Base-by-base conservation (phyloP, 2,113 vertebrate genomes). In the Chlamydotis undulata region DNA sequence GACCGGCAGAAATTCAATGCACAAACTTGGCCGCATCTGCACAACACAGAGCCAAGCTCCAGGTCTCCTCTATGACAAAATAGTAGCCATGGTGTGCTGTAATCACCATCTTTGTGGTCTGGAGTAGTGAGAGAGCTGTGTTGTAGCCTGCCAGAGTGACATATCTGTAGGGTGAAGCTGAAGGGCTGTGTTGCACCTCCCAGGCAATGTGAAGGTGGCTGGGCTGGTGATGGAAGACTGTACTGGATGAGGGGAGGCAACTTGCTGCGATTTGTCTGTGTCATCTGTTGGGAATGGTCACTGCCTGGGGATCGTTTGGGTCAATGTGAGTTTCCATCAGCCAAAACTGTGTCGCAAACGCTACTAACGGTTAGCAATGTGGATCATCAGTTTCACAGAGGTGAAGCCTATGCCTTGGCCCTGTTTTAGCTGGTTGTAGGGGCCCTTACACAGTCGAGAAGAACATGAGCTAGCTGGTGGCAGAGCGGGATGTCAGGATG, bases 381-480 rank as follows among this genome's bases (percentile, higher is more conserved):
- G 37, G 29, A 41, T 71, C 57, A 24, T 47, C 10, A 12, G 37
- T 35, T 76, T 63, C 63, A 41, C 35, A 52, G 69, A 29, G 63
- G 16, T 45, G 63, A 82, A 76, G 31, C 16, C 26, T 22, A 33
- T 65, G 37, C 45, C 17, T 19, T 31, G 18, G 37, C 37, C 17
- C 24, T 26, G 15, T 47, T 64, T 75, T 70, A 6, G 4, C 12
- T 81, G 25, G 25, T 37, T 53, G 12, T 19, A 55, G 45, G 29
- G 19, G 19, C 6, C 10, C 1, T 19, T 73, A 4, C 0, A 0
- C 37, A 25, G 41, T 59, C 24, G 35, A 41, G 35, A 82, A 76
- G n/a, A 59, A 19, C 52, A 23, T 61, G 31, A 14, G 60, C 14
- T 12, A 69, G 74, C 16, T 47, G 59, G 33, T 79, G 70, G 26